Percentiles rank a stretch among this genome's conserved stretches.
Evolutionary conservation across 1,140 invertebrate species (phyloP).

Genomic region (Eurosta solidaginis): DNA sequence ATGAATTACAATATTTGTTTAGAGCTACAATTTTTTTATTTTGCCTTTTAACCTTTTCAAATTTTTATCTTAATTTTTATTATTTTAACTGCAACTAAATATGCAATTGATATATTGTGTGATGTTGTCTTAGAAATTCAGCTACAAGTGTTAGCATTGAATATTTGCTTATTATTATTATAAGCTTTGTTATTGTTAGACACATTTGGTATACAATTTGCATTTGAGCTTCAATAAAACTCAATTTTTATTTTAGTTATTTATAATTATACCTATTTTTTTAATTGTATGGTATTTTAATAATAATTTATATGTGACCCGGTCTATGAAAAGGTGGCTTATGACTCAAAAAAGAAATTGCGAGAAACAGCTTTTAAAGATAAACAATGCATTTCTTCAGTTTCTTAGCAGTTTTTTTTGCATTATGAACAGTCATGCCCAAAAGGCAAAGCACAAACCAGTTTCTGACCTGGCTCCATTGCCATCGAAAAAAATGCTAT

Average conservation of each 20-base stretch:
- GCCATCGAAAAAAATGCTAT: too few species aligned
- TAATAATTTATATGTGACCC: not conserved
- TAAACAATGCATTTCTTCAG: too few species aligned
- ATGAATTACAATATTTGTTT: conserved; percentile 24
- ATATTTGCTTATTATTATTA: not conserved
- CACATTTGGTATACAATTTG: conserved; percentile 16
- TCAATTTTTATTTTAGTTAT: not conserved
- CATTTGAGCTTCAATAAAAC: conserved; percentile 2
- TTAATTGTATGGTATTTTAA: not conserved
- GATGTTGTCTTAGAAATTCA: not conserved
- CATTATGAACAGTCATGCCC: too few species aligned
- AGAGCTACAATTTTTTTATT: conserved; percentile 13
- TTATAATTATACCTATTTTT: not conserved
- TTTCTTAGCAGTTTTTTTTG: too few species aligned
- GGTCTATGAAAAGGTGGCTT: too few species aligned
- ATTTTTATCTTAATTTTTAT: conserved; percentile 1
- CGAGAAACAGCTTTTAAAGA: too few species aligned
- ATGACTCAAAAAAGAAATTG: too few species aligned
- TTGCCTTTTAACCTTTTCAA: conserved; percentile 8
- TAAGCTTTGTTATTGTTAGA: not conserved
- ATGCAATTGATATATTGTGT: not conserved
- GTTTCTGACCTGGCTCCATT: too few species aligned
- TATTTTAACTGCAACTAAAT: not conserved
- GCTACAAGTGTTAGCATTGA: not conserved
- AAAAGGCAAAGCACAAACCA: too few species aligned